Base-by-base conservation (phyloP, 2,113 vertebrate genomes). In the Platysternon megacephalum region DNA sequence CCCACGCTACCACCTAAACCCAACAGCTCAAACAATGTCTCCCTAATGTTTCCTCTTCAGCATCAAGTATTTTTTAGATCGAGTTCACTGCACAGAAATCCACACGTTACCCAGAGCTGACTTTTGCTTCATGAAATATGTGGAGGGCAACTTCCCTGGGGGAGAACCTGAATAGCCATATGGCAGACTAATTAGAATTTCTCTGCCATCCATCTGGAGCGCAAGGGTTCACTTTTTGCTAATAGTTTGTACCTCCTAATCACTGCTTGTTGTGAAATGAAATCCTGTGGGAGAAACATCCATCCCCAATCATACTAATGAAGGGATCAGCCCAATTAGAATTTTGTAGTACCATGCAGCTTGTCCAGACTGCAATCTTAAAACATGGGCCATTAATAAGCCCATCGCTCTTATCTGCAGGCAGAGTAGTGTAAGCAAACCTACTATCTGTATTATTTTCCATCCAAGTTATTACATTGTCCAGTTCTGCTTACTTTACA, bases 171-270 rank as follows among this genome's bases (percentile, higher is more conserved):
- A 58, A 78, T 4, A 2, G 85, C 12, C 3, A 1, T 3, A 0
- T 0, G 1, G 52, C 74, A 6, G 2, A 11, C 0, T 1, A 72
- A 42, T 32, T 9, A 39, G 1, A n/a, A 9, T 0, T 16, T 32
- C 79, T 26, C 39, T 48, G 22, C 32, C 49, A 42, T 46, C 80
- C 5, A 0, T 72, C 16, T 4, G 1, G 5, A 5, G 8, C 5
- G n/a, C 56, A 76, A 10, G 5, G 2, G 49, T 4, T 48, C 55
- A 35, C 1, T 0, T 9, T 52, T 80, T 0, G 0, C 14, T 56
- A 39, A 39, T 32, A 17, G 6, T 68, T n/a, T 68, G 58, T 28
- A 46, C 88, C 22, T 26, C 58, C 35, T 10, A n/a, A 11, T 72
- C 16, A 2, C 46, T 78, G 74, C 3, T 0, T 9, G 46, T 11